Evolutionary conservation across 2,797 vertebrate species (phyloP), one percentile per base, ranked within the genome.

Genomic region (Sorex maritimensis): DNA sequence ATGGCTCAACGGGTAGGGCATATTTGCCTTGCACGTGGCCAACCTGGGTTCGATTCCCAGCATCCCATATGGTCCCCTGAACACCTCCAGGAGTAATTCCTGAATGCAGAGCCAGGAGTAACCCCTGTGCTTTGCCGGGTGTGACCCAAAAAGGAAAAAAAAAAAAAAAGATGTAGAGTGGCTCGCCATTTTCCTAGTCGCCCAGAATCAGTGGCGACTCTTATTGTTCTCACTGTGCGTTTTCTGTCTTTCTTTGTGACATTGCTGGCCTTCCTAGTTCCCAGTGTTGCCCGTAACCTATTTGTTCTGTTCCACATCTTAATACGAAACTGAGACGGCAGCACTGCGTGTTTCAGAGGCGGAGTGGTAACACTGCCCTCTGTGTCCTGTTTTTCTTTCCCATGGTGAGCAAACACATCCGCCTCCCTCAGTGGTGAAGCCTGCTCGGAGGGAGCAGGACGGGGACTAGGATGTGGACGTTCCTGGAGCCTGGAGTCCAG

Each of bases 191-290:
- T 49, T 72, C 71, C 58, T 34, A 58, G 30, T 88, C 34, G 69
- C 30, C 24, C 52, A 84, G n/a, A 68, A 75, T 55, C 41, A 90
- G 68, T 78, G 85, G 30, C 58, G 13, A 52, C 49, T 52, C 49
- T 44, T 44, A 7, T 44, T 44, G 11, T 8, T 52, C 49, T n/a
- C 41, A 28, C 28, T 88, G 4, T 17, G 38, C 30, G 9, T 49
- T 81, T 90, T 78, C 55, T 74, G 13, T 34, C 77, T 38, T 87
- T 34, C 77, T 38, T 87, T 26, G 67, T 69, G 19, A 12, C 46
- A 17, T 38, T 69, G 34, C 23, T 85, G 46, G 80, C 74, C 73
- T 0, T 52, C 49, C 23, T 73, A 28, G 14, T 38, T 34, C 1
- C n/a, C 44, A 17, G 24, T 19, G 8, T 78, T 67, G 28, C 34